Evolutionary conservation across 2,113 vertebrate species (phyloP), one percentile per base, ranked within the genome.

Genomic region (Megaceryle torquata): DNA sequence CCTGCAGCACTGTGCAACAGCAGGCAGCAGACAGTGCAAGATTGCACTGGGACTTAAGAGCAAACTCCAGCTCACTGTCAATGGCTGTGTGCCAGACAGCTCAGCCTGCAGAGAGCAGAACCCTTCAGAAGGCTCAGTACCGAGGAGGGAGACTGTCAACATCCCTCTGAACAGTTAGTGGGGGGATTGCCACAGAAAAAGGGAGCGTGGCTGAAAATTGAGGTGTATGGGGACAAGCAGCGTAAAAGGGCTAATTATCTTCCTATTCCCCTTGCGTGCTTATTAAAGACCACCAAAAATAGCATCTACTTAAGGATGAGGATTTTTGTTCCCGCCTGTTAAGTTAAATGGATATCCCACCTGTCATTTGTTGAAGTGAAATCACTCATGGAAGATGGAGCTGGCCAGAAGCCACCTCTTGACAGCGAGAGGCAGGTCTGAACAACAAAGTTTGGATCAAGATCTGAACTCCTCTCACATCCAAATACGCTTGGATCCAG

Each of bases 11-110:
- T 17, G 80, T 64, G 96, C 89, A 96, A 64, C 75, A 67, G 88
- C 28, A 82, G 88, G 94, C 91, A 93, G 96, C 97, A 97, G 97
- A 95, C 96, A 97, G 94, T 90, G 94, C 67, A 29, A 96, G 97
- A 97, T 97, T 97, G 96, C 96, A 69, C 16, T 96, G 97, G 96
- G 97, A 97, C 95, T 95, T 72, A 3, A 88, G 95, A 95, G 95
- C 91, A 83, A 96, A 93, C 84, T 95, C 84, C 89, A 75, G 94
- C 95, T 97, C 87, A 31, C 95, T 21, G 53, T 63, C 63, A 5
- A 2, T 96, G 97, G 97, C 96, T 81, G 25, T 3, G 75, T 57
- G 97, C 96, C 97, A 97, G 96, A 91, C 79, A 60, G 87, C 31
- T 9, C 85, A 2, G 77, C 43, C 75, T 91, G 94, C 82, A 63